Conservation (phyloP, 2,888 invertebrate species). For the Chymomyza amoena region DNA sequence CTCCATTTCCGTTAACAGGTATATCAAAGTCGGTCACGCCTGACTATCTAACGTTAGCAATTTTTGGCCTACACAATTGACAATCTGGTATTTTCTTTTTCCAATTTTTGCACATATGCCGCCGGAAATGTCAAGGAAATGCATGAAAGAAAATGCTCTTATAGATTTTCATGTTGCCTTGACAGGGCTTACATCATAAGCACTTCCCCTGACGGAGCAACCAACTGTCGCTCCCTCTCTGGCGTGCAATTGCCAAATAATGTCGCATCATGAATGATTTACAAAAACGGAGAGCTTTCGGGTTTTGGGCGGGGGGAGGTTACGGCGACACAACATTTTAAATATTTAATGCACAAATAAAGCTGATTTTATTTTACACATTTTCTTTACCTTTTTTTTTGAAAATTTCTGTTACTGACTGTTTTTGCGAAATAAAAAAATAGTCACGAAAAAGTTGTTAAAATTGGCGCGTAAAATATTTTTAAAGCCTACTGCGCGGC, state of each 20-base stretch:
- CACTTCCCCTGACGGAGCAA: conserved; percentile 21
- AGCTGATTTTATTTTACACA: conserved; percentile 36
- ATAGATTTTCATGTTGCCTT: conserved; percentile 48
- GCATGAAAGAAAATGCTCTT: conserved; percentile 63
- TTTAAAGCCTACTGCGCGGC: conserved; percentile 61
- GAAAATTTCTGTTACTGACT: not conserved
- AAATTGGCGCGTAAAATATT: conserved; percentile 37
- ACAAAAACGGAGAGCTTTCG: conserved; percentile 40
- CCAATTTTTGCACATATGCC: conserved; percentile 44
- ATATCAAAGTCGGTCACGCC: too few relatives aligned
- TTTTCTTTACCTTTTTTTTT: conserved; percentile 20
- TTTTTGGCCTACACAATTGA: conserved; percentile 15
- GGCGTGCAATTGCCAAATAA: conserved; percentile 62
- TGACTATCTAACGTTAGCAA: not conserved
- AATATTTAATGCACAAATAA: conserved; percentile 66
- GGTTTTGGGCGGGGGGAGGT: not conserved
- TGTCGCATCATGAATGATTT: conserved; percentile 67
- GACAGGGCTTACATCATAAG: conserved; percentile 57
- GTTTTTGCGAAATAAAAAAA: not conserved
- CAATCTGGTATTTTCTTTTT: conserved; percentile 14
- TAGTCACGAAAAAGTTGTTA: conserved; percentile 4
- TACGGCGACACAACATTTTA: conserved; percentile 65
- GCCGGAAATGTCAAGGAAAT: conserved; percentile 68
- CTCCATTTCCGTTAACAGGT: too few relatives aligned
- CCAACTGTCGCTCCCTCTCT: conserved; percentile 21